phyloP scores from a whole-genome alignment of 2,113 vertebrate species.

The Pseudorhombus dupliciocellatus region DNA sequence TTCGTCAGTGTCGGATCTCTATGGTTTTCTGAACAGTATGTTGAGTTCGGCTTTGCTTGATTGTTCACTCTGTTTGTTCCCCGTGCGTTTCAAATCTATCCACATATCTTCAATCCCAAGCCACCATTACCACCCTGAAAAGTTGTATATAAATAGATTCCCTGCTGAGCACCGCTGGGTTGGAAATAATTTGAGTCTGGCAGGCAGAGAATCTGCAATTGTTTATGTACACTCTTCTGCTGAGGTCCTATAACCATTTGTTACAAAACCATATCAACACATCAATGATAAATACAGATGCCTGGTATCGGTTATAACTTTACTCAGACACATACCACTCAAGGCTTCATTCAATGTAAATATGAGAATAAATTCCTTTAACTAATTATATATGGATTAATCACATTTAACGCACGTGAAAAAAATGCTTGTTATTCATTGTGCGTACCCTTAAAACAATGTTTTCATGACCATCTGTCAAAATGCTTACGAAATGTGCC shows the following conservation, averaged over 20 bases:
- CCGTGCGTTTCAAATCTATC: constrained; percentile 3
- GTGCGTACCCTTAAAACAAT: too few species aligned
- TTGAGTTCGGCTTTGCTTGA: constrained; percentile 52
- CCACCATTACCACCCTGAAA: constrained; percentile 32
- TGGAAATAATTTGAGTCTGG: constrained; percentile 71
- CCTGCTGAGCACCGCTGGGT: constrained; percentile 58
- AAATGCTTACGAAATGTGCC: too few species aligned
- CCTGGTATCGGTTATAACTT: background rate
- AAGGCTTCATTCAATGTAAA: too few species aligned
- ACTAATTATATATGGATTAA: too few species aligned
- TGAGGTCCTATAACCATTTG: constrained; percentile 48
- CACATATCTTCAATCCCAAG: constrained; percentile 28
- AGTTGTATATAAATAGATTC: constrained; percentile 61
- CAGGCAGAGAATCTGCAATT: constrained; percentile 40
- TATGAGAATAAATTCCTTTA: too few species aligned
- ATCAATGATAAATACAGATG: background rate
- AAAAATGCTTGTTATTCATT: too few species aligned
- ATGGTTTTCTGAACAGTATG: constrained; percentile 57
- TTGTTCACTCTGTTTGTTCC: constrained; percentile 39
- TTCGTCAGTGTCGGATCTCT: constrained; percentile 54
- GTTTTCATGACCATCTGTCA: too few species aligned
- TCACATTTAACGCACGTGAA: too few species aligned
- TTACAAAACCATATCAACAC: constrained; percentile 20
- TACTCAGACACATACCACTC: too few species aligned
- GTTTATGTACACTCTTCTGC: constrained; percentile 30